Percentiles rank a stretch among this genome's conserved stretches.
These are phyloP conservation scores for Germaria angustata DNA, from an alignment of 2,888 invertebrate genomes.

Conservation along the genomic window DNA sequence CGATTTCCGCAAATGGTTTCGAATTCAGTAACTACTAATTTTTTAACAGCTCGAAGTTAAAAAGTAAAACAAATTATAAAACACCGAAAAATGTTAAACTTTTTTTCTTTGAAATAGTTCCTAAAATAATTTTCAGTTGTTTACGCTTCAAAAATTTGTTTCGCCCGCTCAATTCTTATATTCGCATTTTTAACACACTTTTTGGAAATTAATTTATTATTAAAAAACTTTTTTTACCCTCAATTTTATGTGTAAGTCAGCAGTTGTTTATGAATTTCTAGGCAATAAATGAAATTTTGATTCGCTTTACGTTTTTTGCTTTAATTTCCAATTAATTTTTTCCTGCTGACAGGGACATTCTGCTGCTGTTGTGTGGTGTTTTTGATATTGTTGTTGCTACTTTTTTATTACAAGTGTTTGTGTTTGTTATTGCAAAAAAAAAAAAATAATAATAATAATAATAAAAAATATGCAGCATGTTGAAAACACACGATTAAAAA, in stretches of 20 bases:
- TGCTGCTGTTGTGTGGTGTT: slow-evolving; percentile 11
- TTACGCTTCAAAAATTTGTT: too few species aligned
- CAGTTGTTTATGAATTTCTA: slow-evolving; percentile 16
- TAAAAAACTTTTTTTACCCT: too few species aligned
- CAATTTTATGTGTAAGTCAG: slow-evolving; percentile 9
- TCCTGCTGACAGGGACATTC: slow-evolving; percentile 61
- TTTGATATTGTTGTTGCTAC: background rate
- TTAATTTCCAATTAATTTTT: slow-evolving; percentile 41
- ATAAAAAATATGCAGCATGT: slow-evolving; percentile 36
- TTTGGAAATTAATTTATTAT: too few species aligned
- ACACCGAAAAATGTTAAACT: too few species aligned
- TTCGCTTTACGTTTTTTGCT: slow-evolving; percentile 6
- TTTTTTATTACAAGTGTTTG: slow-evolving; percentile 2
- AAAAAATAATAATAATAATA: background rate
- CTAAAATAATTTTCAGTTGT: too few species aligned
- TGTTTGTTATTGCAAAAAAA: slow-evolving; percentile 16
- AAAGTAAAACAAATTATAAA: too few species aligned
- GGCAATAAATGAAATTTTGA: slow-evolving; percentile 30
- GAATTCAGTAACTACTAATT: too few species aligned
- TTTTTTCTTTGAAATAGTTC: too few species aligned
- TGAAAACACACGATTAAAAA: slow-evolving; percentile 47
- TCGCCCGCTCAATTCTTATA: background rate
- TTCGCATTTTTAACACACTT: background rate
- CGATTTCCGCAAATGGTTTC: too few species aligned
- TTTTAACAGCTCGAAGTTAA: too few species aligned